These are phyloP conservation scores for Epinephelus fuscoguttatus DNA, from an alignment of 2,113 vertebrate species.

Conservation along the genomic window DNA sequence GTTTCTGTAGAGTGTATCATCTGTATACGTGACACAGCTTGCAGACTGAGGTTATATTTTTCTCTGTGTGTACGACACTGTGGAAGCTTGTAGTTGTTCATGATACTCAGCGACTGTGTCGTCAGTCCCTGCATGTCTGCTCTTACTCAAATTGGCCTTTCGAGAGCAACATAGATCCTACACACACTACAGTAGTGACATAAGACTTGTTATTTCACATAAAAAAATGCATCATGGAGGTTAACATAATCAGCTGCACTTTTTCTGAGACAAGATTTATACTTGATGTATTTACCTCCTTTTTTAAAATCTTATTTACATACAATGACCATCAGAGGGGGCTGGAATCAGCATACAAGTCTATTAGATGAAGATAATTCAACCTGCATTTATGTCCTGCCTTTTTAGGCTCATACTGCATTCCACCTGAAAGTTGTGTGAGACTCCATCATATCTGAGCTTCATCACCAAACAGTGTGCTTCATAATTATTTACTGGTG, in stretches of 20 bases:
- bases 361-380: neutral
- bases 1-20: neutral
- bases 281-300: neutral
- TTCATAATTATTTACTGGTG: neutral
- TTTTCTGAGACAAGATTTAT: neutral
- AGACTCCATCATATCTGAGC: neutral
- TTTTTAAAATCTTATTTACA: neutral
- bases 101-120: too few relatives aligned
- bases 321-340: conserved; percentile 36
- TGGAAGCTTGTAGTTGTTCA: neutral
- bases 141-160: neutral
- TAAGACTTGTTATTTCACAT: neutral
- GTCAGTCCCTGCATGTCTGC: neutral
- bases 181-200: neutral
- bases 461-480: neutral
- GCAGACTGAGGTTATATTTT: neutral
- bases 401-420: too few relatives aligned
- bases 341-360: conserved; percentile 20
- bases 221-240: neutral
- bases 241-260: neutral
- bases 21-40: neutral
- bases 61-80: neutral
- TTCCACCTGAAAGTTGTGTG: neutral
- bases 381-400: neutral
- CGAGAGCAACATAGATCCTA: neutral